Evolutionary conservation across 2,888 invertebrate genomes (phyloP), one percentile per base, ranked within the genome.

Genomic region (Escarpia spicata): DNA sequence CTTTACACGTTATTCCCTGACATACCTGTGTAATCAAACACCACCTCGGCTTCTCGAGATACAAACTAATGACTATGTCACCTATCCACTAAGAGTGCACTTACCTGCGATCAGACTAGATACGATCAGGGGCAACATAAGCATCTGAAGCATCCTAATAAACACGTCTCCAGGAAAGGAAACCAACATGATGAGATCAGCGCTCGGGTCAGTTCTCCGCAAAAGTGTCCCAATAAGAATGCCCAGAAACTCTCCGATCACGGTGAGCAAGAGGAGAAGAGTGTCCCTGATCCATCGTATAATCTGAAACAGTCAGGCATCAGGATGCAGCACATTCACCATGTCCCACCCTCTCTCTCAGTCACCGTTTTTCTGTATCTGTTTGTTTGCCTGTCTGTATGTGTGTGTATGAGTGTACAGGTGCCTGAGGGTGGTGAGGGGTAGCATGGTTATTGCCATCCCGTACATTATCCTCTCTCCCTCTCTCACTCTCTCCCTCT

Each of bases 81-180:
- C 37, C 37, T 37, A 37, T 37, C 37, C 37, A 37, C 37, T 37
- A 37, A 37, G 37, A 37, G 37, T 37, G 37, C 91, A 92, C 75
- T 75, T 6, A 75, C 75, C 26, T 26, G 75, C 75, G 75, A 92
- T 26, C 92, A 98, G 97, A 92, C 97, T 97, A 58, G 97, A 97
- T 90, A 97, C 97, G 94, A 98, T 97, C 92, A 98, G 97, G 9
- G 98, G 98, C 44, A 98, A 96, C 94, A 98, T 97, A 95, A 98
- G 97, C 97, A 98, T 97, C 96, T 98, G 98, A 93, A 98, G 96
- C 96, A 97, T 97, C 93, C 97, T 96, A 97, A 98, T 97, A 92
- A 98, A 97, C 12, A 98, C 96, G 94, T 98, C 97, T 95, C 98
- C 98, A 1, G 97, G 97, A 95, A 98, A 98, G 91, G 97, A 97